phyloP scores from a whole-genome alignment of 2,888 invertebrate genomes.

The Gasteruption jaculator region DNA sequence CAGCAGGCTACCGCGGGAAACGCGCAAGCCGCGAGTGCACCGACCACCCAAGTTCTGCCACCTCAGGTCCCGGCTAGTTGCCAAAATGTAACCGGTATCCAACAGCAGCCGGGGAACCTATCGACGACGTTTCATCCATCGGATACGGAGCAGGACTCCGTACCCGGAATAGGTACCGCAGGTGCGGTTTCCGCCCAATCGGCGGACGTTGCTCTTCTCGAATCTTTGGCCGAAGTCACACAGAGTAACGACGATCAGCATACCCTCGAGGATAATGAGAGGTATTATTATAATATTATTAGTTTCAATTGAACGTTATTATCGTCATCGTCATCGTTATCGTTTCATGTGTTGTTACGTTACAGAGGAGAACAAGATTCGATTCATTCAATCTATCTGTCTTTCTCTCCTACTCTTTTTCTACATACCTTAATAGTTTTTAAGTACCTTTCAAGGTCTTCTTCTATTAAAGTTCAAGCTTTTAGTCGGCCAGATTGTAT shows the following conservation, averaged over 20 bases:
- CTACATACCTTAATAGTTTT: no score
- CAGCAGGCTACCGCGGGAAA: conserved; percentile 51
- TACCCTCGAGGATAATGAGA: conserved; percentile 52
- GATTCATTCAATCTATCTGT: no score
- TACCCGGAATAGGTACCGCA: conserved; percentile 33
- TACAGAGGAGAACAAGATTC: no score
- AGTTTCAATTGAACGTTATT: no score
- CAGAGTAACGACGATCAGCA: conserved; percentile 47
- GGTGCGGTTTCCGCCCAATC: conserved; percentile 30
- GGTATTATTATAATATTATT: no score
- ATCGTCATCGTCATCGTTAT: no score
- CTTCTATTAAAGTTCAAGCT: no score
- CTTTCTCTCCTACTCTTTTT: no score
- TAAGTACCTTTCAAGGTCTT: no score
- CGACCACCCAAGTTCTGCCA: conserved; percentile 40
- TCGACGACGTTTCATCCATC: conserved; percentile 37
- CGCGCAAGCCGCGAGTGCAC: no score
- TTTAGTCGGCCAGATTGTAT: no score
- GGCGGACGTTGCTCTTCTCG: conserved; percentile 45
- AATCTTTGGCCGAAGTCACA: conserved; percentile 49
- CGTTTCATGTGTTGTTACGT: no score
- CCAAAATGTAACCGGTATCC: conserved; percentile 37
- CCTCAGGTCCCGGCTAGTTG: conserved; percentile 37
- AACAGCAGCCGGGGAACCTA: conserved; percentile 34
- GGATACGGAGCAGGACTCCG: conserved; percentile 44